Evolutionary conservation across 2,797 vertebrate species (phyloP).

Genomic region (Stomatorhinus walkeri): DNA sequence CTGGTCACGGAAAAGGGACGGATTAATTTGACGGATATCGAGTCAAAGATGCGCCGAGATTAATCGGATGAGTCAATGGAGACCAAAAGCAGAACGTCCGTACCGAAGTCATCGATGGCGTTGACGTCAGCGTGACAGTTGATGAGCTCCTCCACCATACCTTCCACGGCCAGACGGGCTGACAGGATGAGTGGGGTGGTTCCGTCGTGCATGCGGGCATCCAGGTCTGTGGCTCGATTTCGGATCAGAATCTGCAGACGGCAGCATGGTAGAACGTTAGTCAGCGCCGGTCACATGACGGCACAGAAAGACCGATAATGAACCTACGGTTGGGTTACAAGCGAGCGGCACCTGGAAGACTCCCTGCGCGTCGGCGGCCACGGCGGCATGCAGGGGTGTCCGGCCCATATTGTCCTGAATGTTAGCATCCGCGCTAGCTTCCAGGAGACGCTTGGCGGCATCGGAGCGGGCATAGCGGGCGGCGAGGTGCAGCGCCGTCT

Average conservation of each 20-base stretch:
- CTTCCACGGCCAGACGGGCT: slow-evolving; percentile 86
- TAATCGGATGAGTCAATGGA: background rate
- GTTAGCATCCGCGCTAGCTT: slow-evolving; percentile 90
- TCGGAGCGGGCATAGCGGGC: slow-evolving; percentile 91
- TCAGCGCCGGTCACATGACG: too few species aligned
- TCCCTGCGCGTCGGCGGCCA: slow-evolving; percentile 88
- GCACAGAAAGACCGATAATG: background rate
- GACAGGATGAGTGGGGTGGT: slow-evolving; percentile 92
- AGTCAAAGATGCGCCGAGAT: background rate
- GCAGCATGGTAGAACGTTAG: background rate
- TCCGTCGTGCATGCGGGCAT: slow-evolving; percentile 90
- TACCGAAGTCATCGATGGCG: slow-evolving; percentile 89
- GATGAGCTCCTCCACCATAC: slow-evolving; percentile 95
- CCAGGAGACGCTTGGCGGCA: slow-evolving; percentile 88
- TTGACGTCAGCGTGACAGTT: slow-evolving; percentile 94
- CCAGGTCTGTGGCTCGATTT: slow-evolving; percentile 92
- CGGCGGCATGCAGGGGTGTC: slow-evolving; percentile 83
- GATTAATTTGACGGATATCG: background rate
- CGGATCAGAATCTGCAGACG: slow-evolving; percentile 82
- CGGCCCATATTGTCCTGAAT: slow-evolving; percentile 95
- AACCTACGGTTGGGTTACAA: background rate
- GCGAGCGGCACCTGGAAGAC: slow-evolving; percentile 80
- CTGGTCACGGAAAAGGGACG: slow-evolving; percentile 45
- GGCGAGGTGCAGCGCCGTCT: slow-evolving; percentile 88
- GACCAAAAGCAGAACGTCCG: background rate